Percentiles rank a stretch among this genome's conserved stretches.
phyloP scores from a whole-genome alignment of 2,888 invertebrate species.

The Odiellus spinosus region DNA sequence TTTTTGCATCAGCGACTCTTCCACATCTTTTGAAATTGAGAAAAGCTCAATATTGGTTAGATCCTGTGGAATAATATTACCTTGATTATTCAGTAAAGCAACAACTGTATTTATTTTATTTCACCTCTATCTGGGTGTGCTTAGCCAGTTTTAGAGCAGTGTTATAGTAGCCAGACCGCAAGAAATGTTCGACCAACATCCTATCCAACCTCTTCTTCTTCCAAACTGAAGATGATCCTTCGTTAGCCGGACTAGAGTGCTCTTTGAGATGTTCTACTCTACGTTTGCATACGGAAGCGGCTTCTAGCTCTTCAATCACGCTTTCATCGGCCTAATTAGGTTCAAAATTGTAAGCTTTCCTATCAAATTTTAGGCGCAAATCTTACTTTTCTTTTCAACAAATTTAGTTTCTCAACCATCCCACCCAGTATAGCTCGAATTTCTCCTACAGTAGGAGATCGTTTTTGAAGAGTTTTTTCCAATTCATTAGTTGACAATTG shows the following conservation, averaged over 20 bases:
- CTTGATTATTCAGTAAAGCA: not conserved
- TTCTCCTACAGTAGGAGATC: constrained; percentile 41
- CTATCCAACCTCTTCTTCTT: constrained; percentile 73
- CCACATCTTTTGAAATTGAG: constrained; percentile 43
- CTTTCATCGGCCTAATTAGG: constrained; percentile 60
- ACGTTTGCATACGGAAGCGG: constrained; percentile 77
- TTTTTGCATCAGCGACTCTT: constrained; percentile 59
- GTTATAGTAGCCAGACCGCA: constrained; percentile 86
- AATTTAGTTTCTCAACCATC: constrained; percentile 71
- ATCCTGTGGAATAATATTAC: constrained; percentile 42
- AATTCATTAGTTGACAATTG: constrained; percentile 59
- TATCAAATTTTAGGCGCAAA: not conserved
- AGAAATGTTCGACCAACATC: constrained; percentile 90
- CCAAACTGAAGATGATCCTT: constrained; percentile 51
- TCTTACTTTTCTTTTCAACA: constrained; percentile 65
- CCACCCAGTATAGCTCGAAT: constrained; percentile 67
- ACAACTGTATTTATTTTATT: not conserved
- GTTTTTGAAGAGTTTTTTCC: constrained; percentile 45
- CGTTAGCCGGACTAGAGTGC: constrained; percentile 14
- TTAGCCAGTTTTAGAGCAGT: constrained; percentile 76
- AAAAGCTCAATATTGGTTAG: constrained; percentile 70
- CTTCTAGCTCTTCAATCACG: constrained; percentile 75
- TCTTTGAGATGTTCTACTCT: constrained; percentile 83
- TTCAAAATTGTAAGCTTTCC: not conserved
- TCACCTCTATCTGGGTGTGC: constrained; percentile 40